Percentiles rank a stretch among this genome's conserved stretches.
Conservation (phyloP, 2,113 vertebrate species). For the Scomber japonicus region DNA sequence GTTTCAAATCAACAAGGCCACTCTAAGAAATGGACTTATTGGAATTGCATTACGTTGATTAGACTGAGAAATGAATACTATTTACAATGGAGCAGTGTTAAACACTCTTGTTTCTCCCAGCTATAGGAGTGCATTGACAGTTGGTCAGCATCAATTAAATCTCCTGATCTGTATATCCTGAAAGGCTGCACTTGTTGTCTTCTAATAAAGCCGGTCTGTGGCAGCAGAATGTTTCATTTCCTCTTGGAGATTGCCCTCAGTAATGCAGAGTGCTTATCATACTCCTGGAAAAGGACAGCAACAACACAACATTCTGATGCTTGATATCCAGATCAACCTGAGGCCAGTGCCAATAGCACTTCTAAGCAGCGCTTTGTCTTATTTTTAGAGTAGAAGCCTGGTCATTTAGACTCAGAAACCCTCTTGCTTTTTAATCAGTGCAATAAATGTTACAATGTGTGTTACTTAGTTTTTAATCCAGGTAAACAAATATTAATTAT, state of each 20-base stretch:
- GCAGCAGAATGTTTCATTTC: constrained; percentile 83
- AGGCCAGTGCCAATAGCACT: constrained; percentile 52
- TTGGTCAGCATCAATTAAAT: constrained; percentile 82
- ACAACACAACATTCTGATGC: constrained; percentile 73
- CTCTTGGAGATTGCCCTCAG: constrained; percentile 80
- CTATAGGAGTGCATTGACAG: constrained; percentile 71
- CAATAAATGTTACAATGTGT: neutral
- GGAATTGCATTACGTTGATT: constrained; percentile 82
- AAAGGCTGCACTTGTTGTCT: constrained; percentile 78
- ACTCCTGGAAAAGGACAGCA: constrained; percentile 67
- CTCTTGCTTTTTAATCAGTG: constrained; percentile 5
- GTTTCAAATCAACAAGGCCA: constrained; percentile 79
- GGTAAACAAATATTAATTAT: neutral
- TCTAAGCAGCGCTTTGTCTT: constrained; percentile 46
- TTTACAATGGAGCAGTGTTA: constrained; percentile 77
- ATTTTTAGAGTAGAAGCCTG: constrained; percentile 42
- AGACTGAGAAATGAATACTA: constrained; percentile 74
- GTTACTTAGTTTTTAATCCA: neutral
- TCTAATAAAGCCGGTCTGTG: constrained; percentile 80
- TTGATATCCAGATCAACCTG: constrained; percentile 79
- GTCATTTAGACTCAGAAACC: constrained; percentile 21
- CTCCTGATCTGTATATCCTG: constrained; percentile 77
- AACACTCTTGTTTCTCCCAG: constrained; percentile 72
- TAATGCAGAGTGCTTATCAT: constrained; percentile 80
- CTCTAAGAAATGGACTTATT: constrained; percentile 82